phyloP scores from a whole-genome alignment of 2,113 vertebrate species.

The Saimiri boliviensis region DNA sequence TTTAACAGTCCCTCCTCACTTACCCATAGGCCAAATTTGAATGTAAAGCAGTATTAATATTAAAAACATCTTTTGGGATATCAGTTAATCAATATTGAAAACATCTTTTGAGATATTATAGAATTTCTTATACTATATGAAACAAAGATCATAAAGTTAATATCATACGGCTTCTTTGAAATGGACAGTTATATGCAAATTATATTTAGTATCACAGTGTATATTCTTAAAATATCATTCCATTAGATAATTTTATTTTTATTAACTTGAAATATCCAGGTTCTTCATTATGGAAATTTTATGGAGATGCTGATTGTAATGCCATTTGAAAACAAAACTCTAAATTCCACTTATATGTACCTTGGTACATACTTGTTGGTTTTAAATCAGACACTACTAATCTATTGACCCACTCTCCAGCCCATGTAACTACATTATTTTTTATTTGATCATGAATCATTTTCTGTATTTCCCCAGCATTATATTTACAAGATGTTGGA shows the following conservation, averaged over 20 bases:
- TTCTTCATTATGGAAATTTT: background rate
- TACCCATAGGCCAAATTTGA: background rate
- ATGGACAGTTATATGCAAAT: background rate
- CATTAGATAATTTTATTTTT: background rate
- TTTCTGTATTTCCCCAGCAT: background rate
- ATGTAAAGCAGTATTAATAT: background rate
- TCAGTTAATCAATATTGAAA: background rate
- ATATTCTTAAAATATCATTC: background rate
- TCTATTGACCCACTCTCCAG: background rate
- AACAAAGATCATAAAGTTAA: background rate
- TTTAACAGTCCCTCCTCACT: background rate
- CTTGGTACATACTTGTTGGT: background rate
- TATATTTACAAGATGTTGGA: background rate
- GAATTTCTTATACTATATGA: background rate
- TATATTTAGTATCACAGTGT: background rate
- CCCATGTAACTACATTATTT: background rate
- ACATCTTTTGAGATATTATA: background rate
- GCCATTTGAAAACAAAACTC: background rate
- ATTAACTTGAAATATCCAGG: background rate
- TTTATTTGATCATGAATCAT: constrained; percentile 49
- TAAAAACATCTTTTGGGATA: background rate
- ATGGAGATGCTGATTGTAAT: background rate
- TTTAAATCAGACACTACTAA: constrained; percentile 21
- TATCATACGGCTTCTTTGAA: background rate
- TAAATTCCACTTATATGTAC: background rate